Conservation (phyloP, 2,797 vertebrate genomes). For the Clamator glandarius region DNA sequence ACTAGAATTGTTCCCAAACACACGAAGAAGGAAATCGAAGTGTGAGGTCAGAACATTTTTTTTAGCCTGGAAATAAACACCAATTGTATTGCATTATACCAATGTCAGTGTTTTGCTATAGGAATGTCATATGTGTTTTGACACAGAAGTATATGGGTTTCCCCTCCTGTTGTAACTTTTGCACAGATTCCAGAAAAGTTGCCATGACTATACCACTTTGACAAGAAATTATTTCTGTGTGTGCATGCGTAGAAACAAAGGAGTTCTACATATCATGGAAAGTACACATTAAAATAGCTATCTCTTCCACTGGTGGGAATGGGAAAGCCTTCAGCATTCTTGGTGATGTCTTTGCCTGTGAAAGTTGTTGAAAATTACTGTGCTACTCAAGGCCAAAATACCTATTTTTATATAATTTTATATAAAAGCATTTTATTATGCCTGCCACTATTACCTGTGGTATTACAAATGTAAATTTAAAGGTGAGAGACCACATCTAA, state of each 20-base stretch:
- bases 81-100: neutral
- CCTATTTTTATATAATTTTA: neutral
- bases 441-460: neutral
- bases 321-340: neutral
- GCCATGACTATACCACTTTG: neutral
- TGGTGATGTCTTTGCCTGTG: neutral
- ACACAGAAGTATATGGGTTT: neutral
- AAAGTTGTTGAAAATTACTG: neutral
- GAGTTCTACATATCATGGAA: neutral
- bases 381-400: neutral
- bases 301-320: neutral
- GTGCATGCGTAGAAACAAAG: neutral
- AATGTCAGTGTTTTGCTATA: neutral
- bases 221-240: neutral
- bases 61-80: neutral
- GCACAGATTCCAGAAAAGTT: neutral
- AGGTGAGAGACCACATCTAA: neutral
- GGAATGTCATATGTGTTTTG: neutral
- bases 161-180: neutral
- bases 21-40: neutral
- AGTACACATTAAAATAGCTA: neutral
- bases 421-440: neutral
- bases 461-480: neutral
- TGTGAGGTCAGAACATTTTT: accelerated
- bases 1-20: neutral